phyloP scores from a whole-genome alignment of 1,140 invertebrate species.

The Drosophila nasuta region DNA sequence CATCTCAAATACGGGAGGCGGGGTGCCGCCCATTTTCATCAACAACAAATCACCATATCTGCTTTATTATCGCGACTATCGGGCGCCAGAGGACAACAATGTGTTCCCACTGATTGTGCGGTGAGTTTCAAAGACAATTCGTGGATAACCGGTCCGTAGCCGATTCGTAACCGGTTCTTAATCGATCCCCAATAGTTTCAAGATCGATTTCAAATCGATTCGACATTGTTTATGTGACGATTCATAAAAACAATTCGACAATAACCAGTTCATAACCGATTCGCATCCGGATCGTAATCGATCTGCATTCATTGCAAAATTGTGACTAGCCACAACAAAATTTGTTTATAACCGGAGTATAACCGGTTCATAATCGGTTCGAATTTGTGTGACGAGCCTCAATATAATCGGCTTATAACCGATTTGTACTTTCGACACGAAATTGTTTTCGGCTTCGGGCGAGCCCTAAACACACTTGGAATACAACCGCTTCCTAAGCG shows the following conservation, averaged over 20 bases:
- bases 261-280: not conserved
- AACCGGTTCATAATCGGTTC: not conserved
- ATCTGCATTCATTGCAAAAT: too few relatives aligned
- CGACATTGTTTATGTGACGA: not conserved
- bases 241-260: not conserved
- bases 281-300: not conserved
- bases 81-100: constrained; percentile 87
- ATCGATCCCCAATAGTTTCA: not conserved
- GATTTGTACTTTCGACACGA: not conserved
- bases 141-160: not conserved
- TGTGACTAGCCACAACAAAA: too few relatives aligned
- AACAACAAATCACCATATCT: constrained; percentile 89
- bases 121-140: constrained; percentile 84
- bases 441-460: too few relatives aligned
- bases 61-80: constrained; percentile 89
- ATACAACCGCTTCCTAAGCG: too few relatives aligned
- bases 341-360: not conserved
- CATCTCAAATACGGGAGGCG: constrained; percentile 90
- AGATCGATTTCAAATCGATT: constrained; percentile 3
- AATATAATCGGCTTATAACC: not conserved
- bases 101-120: constrained; percentile 90
- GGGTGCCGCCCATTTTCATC: constrained; percentile 88
- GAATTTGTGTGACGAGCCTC: too few relatives aligned
- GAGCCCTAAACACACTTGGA: too few relatives aligned
- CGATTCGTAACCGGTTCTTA: constrained; percentile 7